Evolutionary conservation across 2,797 vertebrate species (phyloP).

Genomic region (Karalla daura): DNA sequence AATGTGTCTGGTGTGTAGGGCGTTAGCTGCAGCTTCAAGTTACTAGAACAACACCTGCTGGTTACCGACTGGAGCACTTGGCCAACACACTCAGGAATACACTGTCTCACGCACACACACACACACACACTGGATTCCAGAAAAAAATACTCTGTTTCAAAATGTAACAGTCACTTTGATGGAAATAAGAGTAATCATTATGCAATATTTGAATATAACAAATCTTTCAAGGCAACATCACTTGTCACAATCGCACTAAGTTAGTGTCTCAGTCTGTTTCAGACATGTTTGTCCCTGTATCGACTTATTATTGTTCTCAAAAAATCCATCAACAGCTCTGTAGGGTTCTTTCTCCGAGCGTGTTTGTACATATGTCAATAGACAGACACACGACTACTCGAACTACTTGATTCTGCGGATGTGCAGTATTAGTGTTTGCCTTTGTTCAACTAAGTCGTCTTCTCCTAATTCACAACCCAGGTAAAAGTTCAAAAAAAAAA

Average conservation of each 20-base stretch:
- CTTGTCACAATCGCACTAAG: neutral
- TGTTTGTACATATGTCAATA: slow-evolving; percentile 25
- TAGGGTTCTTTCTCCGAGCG: neutral
- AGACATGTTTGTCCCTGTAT: neutral
- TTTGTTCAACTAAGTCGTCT: slow-evolving; percentile 46
- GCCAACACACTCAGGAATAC: neutral
- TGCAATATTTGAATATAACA: neutral
- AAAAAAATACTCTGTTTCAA: neutral
- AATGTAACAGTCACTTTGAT: neutral
- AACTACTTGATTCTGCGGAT: slow-evolving; percentile 40
- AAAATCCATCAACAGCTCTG: neutral
- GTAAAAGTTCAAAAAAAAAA: slow-evolving; percentile 48
- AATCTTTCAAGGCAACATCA: neutral
- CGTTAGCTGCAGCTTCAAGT: slow-evolving; percentile 55
- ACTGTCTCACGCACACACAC: neutral
- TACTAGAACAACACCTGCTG: slow-evolving; percentile 61
- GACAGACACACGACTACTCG: slow-evolving; percentile 7
- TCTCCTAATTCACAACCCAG: slow-evolving; percentile 62
- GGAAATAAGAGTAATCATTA: no score
- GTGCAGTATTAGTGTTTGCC: slow-evolving; percentile 32
- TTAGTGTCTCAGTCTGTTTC: neutral
- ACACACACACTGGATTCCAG: neutral
- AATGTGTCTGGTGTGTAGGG: slow-evolving; percentile 34
- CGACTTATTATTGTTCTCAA: neutral
- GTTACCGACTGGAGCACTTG: slow-evolving; percentile 20